Evolutionary conservation across 2,797 vertebrate genomes (phyloP).

Genomic region (Cheirogaleus major): DNA sequence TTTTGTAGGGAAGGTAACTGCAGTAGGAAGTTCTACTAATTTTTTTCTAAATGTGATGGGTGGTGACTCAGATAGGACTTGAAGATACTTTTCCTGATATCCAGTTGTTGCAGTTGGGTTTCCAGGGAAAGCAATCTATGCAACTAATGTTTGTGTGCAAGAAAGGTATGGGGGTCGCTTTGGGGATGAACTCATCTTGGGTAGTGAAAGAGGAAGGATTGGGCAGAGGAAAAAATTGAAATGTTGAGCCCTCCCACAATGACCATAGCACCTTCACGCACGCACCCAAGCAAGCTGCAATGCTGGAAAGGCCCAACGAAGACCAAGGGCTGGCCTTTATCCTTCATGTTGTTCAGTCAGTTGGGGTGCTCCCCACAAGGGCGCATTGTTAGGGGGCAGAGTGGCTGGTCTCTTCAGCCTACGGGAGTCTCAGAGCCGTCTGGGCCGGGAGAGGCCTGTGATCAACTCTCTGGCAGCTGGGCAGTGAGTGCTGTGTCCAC

Average conservation of each 20-base stretch:
- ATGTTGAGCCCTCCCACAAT: background rate
- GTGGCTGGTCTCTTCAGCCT: background rate
- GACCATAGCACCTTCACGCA: background rate
- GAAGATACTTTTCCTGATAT: background rate
- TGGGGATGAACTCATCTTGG: background rate
- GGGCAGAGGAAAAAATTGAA: background rate
- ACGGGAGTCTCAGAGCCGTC: too few relatives aligned
- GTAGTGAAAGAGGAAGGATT: background rate
- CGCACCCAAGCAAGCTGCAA: rapidly evolving
- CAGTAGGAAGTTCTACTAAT: too few relatives aligned
- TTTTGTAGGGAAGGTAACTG: background rate
- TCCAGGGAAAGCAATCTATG: background rate
- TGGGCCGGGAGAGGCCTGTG: background rate
- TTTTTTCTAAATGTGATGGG: background rate
- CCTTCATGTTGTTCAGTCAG: too few relatives aligned
- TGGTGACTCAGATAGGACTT: background rate
- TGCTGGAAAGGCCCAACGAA: rapidly evolving
- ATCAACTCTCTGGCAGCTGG: rapidly evolving
- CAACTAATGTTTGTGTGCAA: background rate
- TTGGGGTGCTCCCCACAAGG: rapidly evolving
- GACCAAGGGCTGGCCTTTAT: background rate
- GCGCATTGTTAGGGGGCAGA: background rate
- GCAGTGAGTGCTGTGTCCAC: rapidly evolving
- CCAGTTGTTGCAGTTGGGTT: background rate
- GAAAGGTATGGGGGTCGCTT: background rate